Evolutionary conservation across 2,888 invertebrate genomes (phyloP).

Genomic region (Amphipyra tragopoginis): DNA sequence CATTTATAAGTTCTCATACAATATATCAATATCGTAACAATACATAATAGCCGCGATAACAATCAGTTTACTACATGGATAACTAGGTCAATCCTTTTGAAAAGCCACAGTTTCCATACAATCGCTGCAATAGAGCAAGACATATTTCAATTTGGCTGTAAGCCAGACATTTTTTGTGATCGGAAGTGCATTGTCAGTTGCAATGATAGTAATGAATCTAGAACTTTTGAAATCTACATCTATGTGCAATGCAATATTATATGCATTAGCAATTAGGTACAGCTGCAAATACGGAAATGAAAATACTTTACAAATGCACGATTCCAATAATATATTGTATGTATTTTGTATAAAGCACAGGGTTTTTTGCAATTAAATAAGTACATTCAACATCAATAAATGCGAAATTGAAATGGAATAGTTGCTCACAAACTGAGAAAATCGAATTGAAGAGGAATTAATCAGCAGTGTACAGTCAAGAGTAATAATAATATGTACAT

Average conservation of each 20-base stretch:
- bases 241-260: constrained; percentile 28
- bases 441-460: neutral
- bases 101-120: constrained; percentile 74
- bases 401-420: too few species aligned
- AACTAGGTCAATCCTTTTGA: constrained; percentile 82
- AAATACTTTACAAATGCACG: constrained; percentile 7
- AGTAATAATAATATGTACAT: too few species aligned
- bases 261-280: constrained; percentile 17
- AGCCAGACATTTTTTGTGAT: constrained; percentile 78
- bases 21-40: constrained; percentile 69
- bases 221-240: constrained; percentile 29
- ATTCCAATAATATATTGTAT: too few species aligned
- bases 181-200: constrained; percentile 72
- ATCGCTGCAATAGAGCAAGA: constrained; percentile 77
- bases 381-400: too few species aligned
- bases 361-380: too few species aligned
- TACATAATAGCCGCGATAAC: constrained; percentile 71
- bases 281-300: constrained; percentile 34
- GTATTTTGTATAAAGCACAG: too few species aligned
- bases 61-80: constrained; percentile 73
- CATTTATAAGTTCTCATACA: constrained; percentile 62
- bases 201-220: constrained; percentile 61
- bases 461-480: neutral
- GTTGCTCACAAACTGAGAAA: too few species aligned
- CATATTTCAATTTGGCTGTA: constrained; percentile 81